Conservation (phyloP, 2,888 invertebrate species). For the Scaptodrosophila latifasciaeformis region DNA sequence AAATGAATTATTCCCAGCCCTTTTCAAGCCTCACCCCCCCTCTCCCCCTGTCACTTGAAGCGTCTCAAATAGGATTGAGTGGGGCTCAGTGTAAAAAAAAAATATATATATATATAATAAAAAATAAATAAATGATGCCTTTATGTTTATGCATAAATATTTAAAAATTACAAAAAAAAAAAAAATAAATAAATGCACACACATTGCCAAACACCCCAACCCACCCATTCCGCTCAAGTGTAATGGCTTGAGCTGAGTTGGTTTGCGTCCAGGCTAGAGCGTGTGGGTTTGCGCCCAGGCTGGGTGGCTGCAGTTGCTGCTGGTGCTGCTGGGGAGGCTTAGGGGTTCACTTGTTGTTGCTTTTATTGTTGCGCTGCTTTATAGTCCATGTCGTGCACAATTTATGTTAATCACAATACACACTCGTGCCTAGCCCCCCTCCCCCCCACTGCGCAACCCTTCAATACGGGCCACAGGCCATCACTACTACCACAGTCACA, state of each 20-base stretch:
- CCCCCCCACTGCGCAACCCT: neutral
- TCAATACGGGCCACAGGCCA: neutral
- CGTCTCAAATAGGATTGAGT: conserved; percentile 21
- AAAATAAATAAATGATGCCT: no score
- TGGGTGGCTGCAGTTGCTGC: neutral
- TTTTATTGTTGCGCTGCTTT: conserved; percentile 29
- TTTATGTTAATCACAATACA: conserved; percentile 45
- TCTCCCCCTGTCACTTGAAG: neutral
- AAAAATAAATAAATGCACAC: neutral
- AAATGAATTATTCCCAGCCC: neutral
- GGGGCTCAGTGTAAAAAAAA: neutral
- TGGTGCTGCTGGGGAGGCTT: no score
- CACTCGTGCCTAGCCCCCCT: neutral
- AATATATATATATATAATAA: no score
- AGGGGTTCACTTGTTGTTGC: no score
- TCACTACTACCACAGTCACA: neutral
- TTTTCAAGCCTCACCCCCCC: neutral
- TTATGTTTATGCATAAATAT: conserved; percentile 16
- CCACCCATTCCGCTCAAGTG: no score
- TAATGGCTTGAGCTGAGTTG: no score
- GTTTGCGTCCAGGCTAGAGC: no score
- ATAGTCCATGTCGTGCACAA: conserved; percentile 42
- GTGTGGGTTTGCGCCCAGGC: neutral
- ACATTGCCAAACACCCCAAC: no score
- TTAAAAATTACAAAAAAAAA: conserved; percentile 32